Evolutionary conservation across 2,797 vertebrate genomes (phyloP).

Genomic region (Rhinella marina): DNA sequence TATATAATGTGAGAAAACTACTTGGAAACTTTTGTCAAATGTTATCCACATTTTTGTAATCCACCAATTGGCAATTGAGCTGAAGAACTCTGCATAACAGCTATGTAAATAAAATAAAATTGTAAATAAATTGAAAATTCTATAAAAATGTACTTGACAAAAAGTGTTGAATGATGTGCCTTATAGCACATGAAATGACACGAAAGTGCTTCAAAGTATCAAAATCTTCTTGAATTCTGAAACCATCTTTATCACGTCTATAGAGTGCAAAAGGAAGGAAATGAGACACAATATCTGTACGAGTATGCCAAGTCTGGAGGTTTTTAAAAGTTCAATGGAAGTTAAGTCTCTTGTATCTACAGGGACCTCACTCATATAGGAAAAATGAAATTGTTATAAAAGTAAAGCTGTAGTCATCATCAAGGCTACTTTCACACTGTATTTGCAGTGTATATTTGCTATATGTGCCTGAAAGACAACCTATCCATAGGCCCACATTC

Average conservation of each 20-base stretch:
- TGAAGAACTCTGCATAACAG: no score
- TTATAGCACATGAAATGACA: conserved; percentile 24
- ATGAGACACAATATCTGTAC: conserved; percentile 22
- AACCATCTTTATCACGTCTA: conserved; percentile 40
- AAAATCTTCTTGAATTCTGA: not conserved
- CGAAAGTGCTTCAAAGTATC: not conserved
- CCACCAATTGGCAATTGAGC: no score
- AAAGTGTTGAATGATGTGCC: not conserved
- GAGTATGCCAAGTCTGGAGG: conserved; percentile 11
- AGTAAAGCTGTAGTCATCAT: not conserved
- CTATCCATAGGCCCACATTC: no score
- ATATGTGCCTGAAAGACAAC: no score
- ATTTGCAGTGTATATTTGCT: no score
- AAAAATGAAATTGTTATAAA: not conserved
- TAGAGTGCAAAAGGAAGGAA: conserved; percentile 46
- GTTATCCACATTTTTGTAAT: no score
- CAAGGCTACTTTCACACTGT: not conserved
- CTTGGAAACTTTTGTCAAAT: no score
- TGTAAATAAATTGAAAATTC: no score
- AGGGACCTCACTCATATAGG: not conserved
- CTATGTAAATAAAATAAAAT: no score
- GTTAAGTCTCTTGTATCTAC: not conserved
- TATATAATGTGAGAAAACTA: no score
- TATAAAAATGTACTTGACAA: no score
- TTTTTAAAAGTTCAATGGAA: not conserved